A percentile compares a stretch with the other conserved stretches of the same genome.
Conservation (phyloP, 2,797 vertebrate genomes). For the Rhabdomys pumilio region DNA sequence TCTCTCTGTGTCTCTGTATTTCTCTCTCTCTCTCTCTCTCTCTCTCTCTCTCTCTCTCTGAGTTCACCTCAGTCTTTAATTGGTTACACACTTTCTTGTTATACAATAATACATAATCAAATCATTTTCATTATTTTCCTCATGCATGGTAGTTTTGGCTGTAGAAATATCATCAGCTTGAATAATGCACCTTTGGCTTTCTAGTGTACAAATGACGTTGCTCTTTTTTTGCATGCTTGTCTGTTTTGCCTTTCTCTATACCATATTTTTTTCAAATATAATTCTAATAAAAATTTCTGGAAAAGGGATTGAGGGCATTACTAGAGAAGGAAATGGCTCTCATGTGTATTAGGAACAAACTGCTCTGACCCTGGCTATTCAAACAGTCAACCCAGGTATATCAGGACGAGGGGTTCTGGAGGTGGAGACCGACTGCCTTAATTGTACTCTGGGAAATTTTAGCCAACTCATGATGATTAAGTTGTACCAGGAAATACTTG, state of each 20-base stretch:
- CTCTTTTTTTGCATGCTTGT: neutral
- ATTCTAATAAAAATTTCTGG: neutral
- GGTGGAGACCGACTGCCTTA: neutral
- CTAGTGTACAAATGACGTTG: neutral
- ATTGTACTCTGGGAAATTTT: neutral
- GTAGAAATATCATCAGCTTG: neutral
- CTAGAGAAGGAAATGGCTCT: neutral
- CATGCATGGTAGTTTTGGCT: neutral
- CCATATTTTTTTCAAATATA: neutral
- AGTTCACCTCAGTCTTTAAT: neutral
- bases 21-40: neutral
- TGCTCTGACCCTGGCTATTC: neutral
- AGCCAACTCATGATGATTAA: neutral
- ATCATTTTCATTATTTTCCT: neutral
- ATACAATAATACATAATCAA: neutral
- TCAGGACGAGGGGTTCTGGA: neutral
- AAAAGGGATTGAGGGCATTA: neutral
- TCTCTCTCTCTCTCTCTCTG: neutral
- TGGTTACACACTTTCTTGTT: neutral
- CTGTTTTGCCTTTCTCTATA: neutral
- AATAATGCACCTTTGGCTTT: neutral
- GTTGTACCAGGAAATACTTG: neutral
- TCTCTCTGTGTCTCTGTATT: no score
- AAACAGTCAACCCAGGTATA: neutral
- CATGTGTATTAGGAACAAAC: neutral